Percentiles rank a stretch among this genome's conserved stretches.
Evolutionary conservation across 2,888 invertebrate genomes (phyloP).

Genomic region (Dioctria rufipes): DNA sequence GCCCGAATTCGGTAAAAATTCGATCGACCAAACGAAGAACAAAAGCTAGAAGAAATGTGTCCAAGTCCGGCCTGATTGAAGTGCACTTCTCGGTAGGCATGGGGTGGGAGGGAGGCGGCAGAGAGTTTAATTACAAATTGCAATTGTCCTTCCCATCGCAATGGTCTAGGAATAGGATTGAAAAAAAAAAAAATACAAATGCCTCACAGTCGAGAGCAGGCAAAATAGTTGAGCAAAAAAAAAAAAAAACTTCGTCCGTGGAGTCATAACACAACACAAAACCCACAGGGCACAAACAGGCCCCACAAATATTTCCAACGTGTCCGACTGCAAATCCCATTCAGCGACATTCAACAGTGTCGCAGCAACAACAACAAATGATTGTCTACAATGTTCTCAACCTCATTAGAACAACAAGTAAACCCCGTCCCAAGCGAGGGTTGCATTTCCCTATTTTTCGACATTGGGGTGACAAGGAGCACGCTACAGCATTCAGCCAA

Average conservation of each 20-base stretch:
- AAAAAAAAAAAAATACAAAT: background rate
- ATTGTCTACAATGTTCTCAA: conserved; percentile 35
- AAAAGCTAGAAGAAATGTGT: conserved; percentile 22
- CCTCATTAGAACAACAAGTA: conserved; percentile 38
- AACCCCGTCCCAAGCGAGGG: conserved; percentile 16
- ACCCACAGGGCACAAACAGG: conserved; percentile 15
- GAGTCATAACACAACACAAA: conserved; percentile 32
- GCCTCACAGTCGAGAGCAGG: conserved; percentile 15
- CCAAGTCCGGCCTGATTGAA: conserved; percentile 24
- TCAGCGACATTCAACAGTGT: conserved; percentile 46
- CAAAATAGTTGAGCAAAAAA: conserved; percentile 5
- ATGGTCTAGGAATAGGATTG: conserved; percentile 15
- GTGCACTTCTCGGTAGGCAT: background rate
- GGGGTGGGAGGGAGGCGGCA: background rate
- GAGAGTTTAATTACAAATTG: conserved; percentile 46
- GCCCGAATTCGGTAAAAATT: conserved; percentile 49
- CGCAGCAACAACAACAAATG: conserved; percentile 42
- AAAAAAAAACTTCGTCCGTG: background rate
- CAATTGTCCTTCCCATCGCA: conserved; percentile 23
- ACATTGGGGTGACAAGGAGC: background rate
- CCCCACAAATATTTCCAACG: conserved; percentile 12
- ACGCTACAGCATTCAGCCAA: conserved; percentile 11
- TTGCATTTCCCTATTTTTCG: conserved; percentile 2
- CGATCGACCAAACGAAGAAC: conserved; percentile 48
- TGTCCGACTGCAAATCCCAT: conserved; percentile 40